Conservation (phyloP, 2,113 vertebrate species). For the Tachysurus fulvidraco region DNA sequence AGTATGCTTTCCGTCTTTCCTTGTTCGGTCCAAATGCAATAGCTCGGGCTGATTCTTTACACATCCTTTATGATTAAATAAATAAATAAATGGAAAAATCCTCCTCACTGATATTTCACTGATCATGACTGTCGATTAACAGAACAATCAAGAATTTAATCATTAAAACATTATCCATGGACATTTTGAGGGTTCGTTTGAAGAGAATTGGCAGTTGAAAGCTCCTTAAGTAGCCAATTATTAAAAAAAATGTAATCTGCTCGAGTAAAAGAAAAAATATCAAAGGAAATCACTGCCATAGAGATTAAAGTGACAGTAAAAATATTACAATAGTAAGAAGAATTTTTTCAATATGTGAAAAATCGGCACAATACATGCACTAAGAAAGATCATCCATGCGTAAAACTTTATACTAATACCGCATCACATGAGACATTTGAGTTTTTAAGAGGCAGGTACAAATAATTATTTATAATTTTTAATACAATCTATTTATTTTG, state of each 20-base stretch:
- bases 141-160: background rate
- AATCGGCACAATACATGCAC: background rate
- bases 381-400: background rate
- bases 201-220: constrained; percentile 19
- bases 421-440: background rate
- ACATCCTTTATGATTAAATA: background rate
- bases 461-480: background rate
- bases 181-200: background rate
- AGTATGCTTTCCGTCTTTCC: background rate
- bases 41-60: background rate
- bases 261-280: constrained; percentile 41
- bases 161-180: constrained; percentile 1
- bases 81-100: constrained; percentile 3
- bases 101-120: background rate
- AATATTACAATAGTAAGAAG: background rate
- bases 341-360: background rate
- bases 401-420: background rate
- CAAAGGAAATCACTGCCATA: background rate
- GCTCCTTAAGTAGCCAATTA: constrained; percentile 52
- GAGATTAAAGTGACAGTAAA: constrained; percentile 1
- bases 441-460: background rate
- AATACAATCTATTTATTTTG: background rate
- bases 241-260: constrained; percentile 60
- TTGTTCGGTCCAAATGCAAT: background rate
- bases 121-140: constrained; percentile 16